Percentiles rank a stretch among this genome's conserved stretches.
These are phyloP conservation scores for Stramonita haemastoma DNA, from an alignment of 2,888 invertebrate species.

Conservation along the genomic window DNA sequence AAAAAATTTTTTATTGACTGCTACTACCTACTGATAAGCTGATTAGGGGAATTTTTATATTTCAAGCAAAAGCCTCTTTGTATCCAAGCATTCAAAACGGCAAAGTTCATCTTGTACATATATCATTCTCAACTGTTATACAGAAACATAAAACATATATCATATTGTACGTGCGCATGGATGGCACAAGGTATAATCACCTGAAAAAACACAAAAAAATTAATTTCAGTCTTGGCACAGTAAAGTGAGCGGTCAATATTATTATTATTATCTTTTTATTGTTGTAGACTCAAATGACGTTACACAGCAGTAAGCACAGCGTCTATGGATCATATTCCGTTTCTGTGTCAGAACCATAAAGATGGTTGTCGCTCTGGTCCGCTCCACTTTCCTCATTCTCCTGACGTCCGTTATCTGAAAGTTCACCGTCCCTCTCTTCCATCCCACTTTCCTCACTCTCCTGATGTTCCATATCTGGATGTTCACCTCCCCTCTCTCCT, in stretches of 20 bases:
- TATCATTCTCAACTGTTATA: too few species aligned
- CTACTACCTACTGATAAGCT: too few species aligned
- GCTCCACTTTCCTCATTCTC: neutral
- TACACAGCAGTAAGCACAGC: neutral
- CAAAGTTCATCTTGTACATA: too few species aligned
- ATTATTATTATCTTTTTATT: neutral
- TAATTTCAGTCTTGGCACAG: neutral
- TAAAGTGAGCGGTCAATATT: neutral
- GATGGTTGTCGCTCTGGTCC: neutral
- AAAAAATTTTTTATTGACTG: too few species aligned
- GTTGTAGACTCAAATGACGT: neutral
- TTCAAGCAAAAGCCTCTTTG: too few species aligned
- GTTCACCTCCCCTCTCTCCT: neutral
- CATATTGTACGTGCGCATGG: too few species aligned
- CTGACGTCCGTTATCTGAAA: too few species aligned
- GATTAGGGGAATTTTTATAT: too few species aligned
- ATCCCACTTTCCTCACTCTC: neutral
- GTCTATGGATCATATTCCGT: neutral
- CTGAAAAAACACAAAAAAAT: neutral
- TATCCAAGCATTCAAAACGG: too few species aligned
- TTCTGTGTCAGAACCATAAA: neutral
- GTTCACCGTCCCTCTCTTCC: neutral
- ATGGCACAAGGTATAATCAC: too few species aligned
- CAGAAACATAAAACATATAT: too few species aligned
- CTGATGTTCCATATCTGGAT: neutral